Percentiles rank a stretch among this genome's conserved stretches.
These are phyloP conservation scores for Ornithoptera priamus DNA, from an alignment of 2,888 invertebrate species.

Conservation along the genomic window DNA sequence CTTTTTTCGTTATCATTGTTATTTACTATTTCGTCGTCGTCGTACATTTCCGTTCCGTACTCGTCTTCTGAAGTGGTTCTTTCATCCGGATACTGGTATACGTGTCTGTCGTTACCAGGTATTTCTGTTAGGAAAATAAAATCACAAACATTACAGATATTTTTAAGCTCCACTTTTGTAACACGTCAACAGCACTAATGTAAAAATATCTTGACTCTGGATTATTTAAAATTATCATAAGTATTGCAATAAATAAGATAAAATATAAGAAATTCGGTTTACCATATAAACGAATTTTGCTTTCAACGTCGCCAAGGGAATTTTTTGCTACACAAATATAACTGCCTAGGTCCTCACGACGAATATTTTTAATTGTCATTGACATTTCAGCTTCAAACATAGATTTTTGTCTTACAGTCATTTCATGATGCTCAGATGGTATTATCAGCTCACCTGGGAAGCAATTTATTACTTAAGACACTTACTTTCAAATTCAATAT, in stretches of 20 bases:
- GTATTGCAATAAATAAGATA: background rate
- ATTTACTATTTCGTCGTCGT: constrained; percentile 51
- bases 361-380: constrained; percentile 88
- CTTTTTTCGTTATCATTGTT: constrained; percentile 60
- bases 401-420: constrained; percentile 85
- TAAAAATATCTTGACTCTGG: background rate
- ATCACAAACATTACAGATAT: background rate
- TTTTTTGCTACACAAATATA: constrained; percentile 94
- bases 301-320: constrained; percentile 92
- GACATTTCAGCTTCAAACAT: constrained; percentile 92
- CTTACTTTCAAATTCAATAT: constrained; percentile 76
- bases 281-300: constrained; percentile 94
- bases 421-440: constrained; percentile 90
- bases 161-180: background rate
- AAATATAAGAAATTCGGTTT: constrained; percentile 42
- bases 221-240: background rate
- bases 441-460: constrained; percentile 89
- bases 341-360: constrained; percentile 88
- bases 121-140: constrained; percentile 57
- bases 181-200: background rate
- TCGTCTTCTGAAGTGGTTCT: constrained; percentile 66
- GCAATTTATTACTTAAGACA: constrained; percentile 69
- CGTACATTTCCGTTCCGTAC: constrained; percentile 66
- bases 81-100: constrained; percentile 68
- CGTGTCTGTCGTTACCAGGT: constrained; percentile 72